Conservation (phyloP, 2,113 vertebrate genomes). For the Choloepus hoffmanni region DNA sequence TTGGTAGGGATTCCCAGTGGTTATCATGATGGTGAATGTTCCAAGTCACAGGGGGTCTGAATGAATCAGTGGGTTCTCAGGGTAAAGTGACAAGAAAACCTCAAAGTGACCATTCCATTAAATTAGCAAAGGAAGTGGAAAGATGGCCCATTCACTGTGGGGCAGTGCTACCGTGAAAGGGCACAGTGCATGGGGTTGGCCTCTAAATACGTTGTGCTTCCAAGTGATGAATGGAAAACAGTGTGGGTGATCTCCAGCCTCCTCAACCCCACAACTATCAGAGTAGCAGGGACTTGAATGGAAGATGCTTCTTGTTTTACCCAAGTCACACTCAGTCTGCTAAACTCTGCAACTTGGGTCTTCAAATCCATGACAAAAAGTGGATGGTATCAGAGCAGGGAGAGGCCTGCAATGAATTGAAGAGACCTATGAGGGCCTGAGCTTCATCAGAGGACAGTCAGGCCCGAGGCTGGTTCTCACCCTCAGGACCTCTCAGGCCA, state of each 20-base stretch:
- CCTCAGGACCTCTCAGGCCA: neutral
- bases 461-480: neutral
- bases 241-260: neutral
- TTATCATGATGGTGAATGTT: neutral
- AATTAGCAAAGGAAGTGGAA: constrained; percentile 13
- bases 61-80: neutral
- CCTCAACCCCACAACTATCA: rapidly evolving
- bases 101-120: neutral
- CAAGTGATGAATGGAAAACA: neutral
- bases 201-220: neutral
- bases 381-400: neutral
- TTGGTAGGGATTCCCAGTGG: neutral
- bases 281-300: neutral
- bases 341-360: neutral
- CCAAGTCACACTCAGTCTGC: neutral
- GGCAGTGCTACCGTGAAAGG: neutral
- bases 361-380: neutral
- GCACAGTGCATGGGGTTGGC: neutral
- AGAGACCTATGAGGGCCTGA: neutral
- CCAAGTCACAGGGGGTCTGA: neutral
- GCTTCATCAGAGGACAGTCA: neutral
- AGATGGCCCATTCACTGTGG: neutral
- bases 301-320: neutral
- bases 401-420: neutral
- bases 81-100: neutral